Conservation (phyloP, 2,888 invertebrate genomes). For the Harpalus rubripes region DNA sequence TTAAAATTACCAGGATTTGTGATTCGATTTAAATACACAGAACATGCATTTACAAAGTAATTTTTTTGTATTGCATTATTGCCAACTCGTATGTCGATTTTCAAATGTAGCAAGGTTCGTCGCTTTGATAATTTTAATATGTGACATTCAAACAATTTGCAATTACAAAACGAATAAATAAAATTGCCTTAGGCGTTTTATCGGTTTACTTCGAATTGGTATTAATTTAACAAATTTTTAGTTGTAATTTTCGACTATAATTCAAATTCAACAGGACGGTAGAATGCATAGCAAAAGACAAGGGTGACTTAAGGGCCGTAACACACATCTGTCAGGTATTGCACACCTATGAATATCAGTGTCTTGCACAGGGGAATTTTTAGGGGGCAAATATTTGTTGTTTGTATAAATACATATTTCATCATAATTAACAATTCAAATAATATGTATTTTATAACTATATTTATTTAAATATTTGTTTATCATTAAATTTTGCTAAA, state of each 20-base stretch:
- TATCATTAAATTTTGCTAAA: slow-evolving; percentile 52
- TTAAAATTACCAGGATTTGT: slow-evolving; percentile 10
- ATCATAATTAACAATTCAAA: slow-evolving; percentile 18
- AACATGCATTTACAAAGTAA: slow-evolving; percentile 32
- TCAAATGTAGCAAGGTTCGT: slow-evolving; percentile 24
- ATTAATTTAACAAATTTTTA: slow-evolving; percentile 20
- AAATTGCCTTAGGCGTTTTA: slow-evolving; percentile 34
- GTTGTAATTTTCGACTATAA: slow-evolving; percentile 11
- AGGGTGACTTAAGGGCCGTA: slow-evolving; percentile 71
- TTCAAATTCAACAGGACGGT: neutral
- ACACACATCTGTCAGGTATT: slow-evolving; percentile 75
- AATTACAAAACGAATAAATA: slow-evolving; percentile 48
- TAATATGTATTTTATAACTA: slow-evolving; percentile 40
- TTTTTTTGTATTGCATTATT: slow-evolving; percentile 54
- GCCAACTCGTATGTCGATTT: slow-evolving; percentile 24
- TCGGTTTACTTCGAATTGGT: slow-evolving; percentile 10
- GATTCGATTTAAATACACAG: slow-evolving; percentile 10
- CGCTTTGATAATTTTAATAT: slow-evolving; percentile 54
- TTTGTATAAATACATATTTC: slow-evolving; percentile 7
- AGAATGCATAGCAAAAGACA: slow-evolving; percentile 67
- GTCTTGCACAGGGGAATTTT: neutral
- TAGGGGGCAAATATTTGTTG: neutral
- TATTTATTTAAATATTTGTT: slow-evolving; percentile 53
- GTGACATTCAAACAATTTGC: slow-evolving; percentile 40
- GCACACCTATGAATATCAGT: slow-evolving; percentile 68